phyloP scores from a whole-genome alignment of 2,888 invertebrate genomes.

The Hypsopygia costalis region DNA sequence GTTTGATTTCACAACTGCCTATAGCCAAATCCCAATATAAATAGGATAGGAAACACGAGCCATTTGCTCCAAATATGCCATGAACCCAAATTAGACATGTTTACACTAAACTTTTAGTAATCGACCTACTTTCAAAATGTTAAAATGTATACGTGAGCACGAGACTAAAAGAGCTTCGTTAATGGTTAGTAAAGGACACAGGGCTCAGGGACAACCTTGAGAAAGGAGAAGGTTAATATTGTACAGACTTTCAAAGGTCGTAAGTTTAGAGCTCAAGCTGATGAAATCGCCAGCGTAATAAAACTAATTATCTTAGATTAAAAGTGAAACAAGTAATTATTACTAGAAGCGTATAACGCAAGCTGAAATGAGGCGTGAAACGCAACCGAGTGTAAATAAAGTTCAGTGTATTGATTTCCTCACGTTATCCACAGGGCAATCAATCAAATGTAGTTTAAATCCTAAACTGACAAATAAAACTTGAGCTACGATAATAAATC shows the following conservation, averaged over 20 bases:
- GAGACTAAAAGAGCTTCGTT: no score
- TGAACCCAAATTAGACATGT: constrained; percentile 8
- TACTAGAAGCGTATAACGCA: constrained; percentile 10
- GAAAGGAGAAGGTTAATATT: not conserved
- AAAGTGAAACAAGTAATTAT: constrained; percentile 7
- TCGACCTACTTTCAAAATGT: not conserved
- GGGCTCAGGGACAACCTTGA: constrained; percentile 4
- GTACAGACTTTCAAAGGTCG: not conserved
- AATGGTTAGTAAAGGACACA: constrained; percentile 3
- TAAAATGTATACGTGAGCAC: not conserved
- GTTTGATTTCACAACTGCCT: constrained; percentile 40
- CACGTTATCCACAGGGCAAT: constrained; percentile 5
- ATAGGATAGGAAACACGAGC: constrained; percentile 29
- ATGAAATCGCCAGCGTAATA: not conserved
- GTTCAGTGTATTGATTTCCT: constrained; percentile 33
- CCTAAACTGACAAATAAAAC: no score
- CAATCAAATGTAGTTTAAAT: no score
- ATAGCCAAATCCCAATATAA: constrained; percentile 40
- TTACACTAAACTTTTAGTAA: constrained; percentile 7
- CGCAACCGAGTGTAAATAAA: constrained; percentile 32
- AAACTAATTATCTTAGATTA: constrained; percentile 3
- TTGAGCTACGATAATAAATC: no score
- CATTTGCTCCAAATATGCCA: constrained; percentile 27
- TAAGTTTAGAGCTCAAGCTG: not conserved
- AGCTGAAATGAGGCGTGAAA: constrained; percentile 34